A percentile compares a stretch with the other conserved stretches of the same genome.
Evolutionary conservation across 2,113 vertebrate species (phyloP).

Genomic region (Uropsilus gracilis): DNA sequence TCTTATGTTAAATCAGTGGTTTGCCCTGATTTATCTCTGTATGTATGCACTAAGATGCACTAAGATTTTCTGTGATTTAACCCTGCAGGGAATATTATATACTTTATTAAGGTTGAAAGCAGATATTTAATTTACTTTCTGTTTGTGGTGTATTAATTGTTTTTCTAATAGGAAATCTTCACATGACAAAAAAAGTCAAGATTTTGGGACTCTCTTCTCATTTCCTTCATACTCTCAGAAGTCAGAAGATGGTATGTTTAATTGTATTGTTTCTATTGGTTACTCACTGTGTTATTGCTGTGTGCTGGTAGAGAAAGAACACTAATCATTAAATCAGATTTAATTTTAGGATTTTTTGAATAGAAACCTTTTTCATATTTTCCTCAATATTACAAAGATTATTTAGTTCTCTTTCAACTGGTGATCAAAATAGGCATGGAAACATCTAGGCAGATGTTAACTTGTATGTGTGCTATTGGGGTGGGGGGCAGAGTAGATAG

Average conservation of each 20-base stretch:
- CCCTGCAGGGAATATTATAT: background rate
- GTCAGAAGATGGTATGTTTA: slow-evolving; percentile 92
- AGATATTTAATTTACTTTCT: background rate
- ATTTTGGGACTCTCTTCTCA: slow-evolving; percentile 88
- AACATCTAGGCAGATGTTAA: background rate
- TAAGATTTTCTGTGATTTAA: slow-evolving; percentile 30
- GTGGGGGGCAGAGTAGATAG: background rate
- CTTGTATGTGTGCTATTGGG: background rate
- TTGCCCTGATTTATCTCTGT: background rate
- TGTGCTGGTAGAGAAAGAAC: background rate
- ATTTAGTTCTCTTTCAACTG: background rate
- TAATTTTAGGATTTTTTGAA: background rate
- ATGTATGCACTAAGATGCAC: background rate
- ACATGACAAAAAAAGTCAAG: slow-evolving; percentile 89
- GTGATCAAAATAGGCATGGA: background rate
- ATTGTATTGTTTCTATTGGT: slow-evolving; percentile 22
- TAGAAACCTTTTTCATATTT: slow-evolving; percentile 23
- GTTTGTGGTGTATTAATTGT: slow-evolving; percentile 55
- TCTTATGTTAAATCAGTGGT: slow-evolving; percentile 6
- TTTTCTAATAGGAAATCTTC: slow-evolving; percentile 85
- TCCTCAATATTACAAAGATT: background rate
- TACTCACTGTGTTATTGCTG: background rate
- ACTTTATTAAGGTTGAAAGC: background rate
- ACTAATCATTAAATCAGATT: background rate
- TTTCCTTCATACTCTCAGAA: slow-evolving; percentile 92